Base-by-base conservation (phyloP, 1,140 invertebrate species). In the Eubasilissa regina region DNA sequence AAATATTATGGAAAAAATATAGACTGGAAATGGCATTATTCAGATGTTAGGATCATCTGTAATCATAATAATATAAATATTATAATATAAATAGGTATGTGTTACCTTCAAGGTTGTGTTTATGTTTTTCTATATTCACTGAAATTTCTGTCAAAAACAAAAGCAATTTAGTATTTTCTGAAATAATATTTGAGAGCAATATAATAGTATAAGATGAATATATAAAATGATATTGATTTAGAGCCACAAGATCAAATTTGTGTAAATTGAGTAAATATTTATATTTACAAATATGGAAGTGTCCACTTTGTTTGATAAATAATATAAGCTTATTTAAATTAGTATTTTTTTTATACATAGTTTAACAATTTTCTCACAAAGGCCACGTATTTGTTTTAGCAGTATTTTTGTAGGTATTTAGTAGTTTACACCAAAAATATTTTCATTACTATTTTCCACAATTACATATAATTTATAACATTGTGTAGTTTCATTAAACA, bases 21-120 rank as follows among this genome's bases (percentile, higher is more conserved):
- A 78, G 77, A 78, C 77, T 78, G 53, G 66, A 75, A 74, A 74
- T 56, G 70, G 70, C 70, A 74, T 74, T 74, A 74, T 74, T 74
- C 53, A 44, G 51, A 73, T 21, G 55, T 70, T 66, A 44, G 15
- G 53, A 51, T 48, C 44, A 35, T 35, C 66, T 51, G 47, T 62
- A 70, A 48, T 70, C 45, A 48, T 70, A 70, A 70, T 70, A 70
- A 70, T 70, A 47, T 47, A 51, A 48, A 62, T 17, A n/a, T 64
- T 64, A 64, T 74, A 11, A 43, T 74, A 35, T 74, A 56, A 58
- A 58, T 77, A 72, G 64, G 64, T 78, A 78, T 60, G 47, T 55
- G 76, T 78, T 78, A 78, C 76, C 76, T 78, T 72, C 43, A 78
- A 58, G 76, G 76, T 78, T 78, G 76, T 78, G 76, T 64, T 78